Evolutionary conservation across 1,140 invertebrate species (phyloP), one percentile per base, ranked within the genome.

Genomic region (Bathynomus jamesi): DNA sequence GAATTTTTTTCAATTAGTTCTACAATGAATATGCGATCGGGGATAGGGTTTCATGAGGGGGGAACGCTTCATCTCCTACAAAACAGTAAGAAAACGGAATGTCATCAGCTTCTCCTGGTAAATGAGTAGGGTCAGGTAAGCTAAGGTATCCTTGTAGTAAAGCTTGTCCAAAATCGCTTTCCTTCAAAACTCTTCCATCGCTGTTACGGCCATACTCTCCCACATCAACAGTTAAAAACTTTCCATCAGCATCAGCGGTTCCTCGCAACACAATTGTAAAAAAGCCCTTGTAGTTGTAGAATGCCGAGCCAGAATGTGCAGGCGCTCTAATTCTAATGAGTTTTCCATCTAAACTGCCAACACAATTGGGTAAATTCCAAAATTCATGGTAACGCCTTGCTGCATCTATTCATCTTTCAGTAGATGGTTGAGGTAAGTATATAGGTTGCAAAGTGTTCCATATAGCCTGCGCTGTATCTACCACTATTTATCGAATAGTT

Each of bases 301-400:
- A n/a, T n/a, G n/a, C n/a, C n/a, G n/a, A n/a, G n/a, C n/a, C 62
- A n/a, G 27, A 61, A 32, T 67, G 30, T 67, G 30, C 11, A 64
- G 11, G 24, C 24, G 13, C 24, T 13, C 65, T 28, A 61, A 65
- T 70, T 4, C 62, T 29, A 46, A 29, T 70, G 32, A 32, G 21
- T 70, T 29, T 70, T 7, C 46, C 4, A 13, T 5, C 21, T 29
- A 4, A 28, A 27, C 4, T n/a, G 2, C 4, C 4, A 11, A 28
- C 4, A 27, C 4, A 4, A 24, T 11, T 13, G 62, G 62, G 62
- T 11, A 25, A 64, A 24, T 11, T 11, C 10, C 11, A 8, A 1
- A 2, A n/a, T n/a, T 17, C 4, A 4, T 24, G 17, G 27, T 10
- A 64, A 64, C 11, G 62, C 10, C 10, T 10, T 10, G 24, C 11